phyloP scores from a whole-genome alignment of 2,888 invertebrate genomes.

The Ophioninae sp. region DNA sequence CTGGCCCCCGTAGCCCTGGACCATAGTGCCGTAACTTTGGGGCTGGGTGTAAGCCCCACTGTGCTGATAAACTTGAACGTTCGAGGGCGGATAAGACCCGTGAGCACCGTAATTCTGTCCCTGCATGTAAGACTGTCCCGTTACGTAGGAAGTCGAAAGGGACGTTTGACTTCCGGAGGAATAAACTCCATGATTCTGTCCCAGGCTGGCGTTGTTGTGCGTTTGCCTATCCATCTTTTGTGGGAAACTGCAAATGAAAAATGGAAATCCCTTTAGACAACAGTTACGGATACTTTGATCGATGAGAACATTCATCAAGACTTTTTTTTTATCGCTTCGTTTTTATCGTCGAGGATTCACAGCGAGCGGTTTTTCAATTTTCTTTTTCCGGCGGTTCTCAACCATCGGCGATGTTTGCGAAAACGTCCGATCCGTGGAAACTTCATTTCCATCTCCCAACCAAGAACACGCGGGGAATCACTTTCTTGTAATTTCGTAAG shows the following conservation, averaged over 20 bases:
- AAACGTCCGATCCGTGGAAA: not conserved
- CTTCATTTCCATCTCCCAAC: not conserved
- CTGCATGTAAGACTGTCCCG: slow-evolving; percentile 79
- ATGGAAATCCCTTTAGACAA: not conserved
- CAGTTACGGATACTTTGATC: not conserved
- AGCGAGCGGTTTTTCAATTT: not conserved
- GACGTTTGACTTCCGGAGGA: slow-evolving; percentile 77
- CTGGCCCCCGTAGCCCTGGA: slow-evolving; percentile 78
- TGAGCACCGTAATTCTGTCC: slow-evolving; percentile 76
- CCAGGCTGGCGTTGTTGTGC: slow-evolving; percentile 73
- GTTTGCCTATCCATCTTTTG: slow-evolving; percentile 79
- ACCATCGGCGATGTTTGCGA: not conserved
- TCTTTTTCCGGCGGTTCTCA: not conserved
- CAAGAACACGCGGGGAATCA: too few species aligned
- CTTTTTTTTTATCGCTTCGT: too few species aligned
- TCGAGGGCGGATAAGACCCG: slow-evolving; percentile 72
- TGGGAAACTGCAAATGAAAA: slow-evolving; percentile 75
- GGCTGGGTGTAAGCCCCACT: slow-evolving; percentile 74
- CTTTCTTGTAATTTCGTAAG: too few species aligned
- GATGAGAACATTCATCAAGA: not conserved
- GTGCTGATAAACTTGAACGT: slow-evolving; percentile 75
- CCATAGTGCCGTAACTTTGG: slow-evolving; percentile 78
- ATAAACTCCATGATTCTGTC: slow-evolving; percentile 76
- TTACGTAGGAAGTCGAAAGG: slow-evolving; percentile 79
- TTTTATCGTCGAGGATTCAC: not conserved